Conservation (phyloP, 2,888 invertebrate genomes). For the Lepidocyrtoides sp. region DNA sequence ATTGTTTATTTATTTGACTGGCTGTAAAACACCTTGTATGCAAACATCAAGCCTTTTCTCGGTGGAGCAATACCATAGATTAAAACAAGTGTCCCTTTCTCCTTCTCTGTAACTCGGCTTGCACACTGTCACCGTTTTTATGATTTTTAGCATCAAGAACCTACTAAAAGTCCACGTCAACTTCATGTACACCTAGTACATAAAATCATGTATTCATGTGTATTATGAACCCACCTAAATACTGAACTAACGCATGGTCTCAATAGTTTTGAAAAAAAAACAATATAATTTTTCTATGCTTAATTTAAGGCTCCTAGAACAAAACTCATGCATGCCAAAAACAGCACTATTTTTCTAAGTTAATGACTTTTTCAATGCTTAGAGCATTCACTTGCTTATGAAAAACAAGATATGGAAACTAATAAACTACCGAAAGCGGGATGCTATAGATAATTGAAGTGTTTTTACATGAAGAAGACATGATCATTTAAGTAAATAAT, state of each 20-base stretch:
- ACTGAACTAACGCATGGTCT: no score
- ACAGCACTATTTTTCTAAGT: no score
- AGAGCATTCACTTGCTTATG: no score
- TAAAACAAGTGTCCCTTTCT: no score
- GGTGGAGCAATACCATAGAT: not conserved
- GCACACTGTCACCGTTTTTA: slow-evolving; percentile 22
- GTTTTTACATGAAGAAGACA: no score
- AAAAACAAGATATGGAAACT: no score
- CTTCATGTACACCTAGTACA: not conserved
- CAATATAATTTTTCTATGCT: slow-evolving; percentile 19
- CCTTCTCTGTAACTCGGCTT: not conserved
- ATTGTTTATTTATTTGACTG: slow-evolving; percentile 57
- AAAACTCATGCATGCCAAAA: no score
- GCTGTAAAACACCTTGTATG: slow-evolving; percentile 35
- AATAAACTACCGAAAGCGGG: no score
- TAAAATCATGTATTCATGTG: not conserved
- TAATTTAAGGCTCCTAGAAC: not conserved
- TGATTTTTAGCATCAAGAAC: no score
- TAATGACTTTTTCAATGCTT: no score
- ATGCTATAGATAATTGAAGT: no score
- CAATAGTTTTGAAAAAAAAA: not conserved
- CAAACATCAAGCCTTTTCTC: not conserved
- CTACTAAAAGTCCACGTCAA: not conserved
- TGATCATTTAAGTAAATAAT: no score
- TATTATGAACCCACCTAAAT: not conserved